Evolutionary conservation across 2,113 vertebrate species (phyloP).

Genomic region (Semnopithecus entellus): DNA sequence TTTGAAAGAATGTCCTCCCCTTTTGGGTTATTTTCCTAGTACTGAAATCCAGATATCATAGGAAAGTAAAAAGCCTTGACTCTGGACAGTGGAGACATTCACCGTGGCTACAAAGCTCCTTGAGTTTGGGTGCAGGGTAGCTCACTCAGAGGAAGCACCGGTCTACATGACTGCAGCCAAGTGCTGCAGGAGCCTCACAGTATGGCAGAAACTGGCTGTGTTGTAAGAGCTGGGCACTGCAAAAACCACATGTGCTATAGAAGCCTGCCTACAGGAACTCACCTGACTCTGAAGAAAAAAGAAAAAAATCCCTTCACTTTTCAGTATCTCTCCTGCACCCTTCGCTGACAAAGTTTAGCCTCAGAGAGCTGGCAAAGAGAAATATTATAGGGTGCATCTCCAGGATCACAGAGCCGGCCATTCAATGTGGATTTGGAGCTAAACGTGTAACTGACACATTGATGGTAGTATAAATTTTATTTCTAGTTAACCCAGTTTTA

Average conservation of each 20-base stretch:
- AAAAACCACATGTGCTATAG: not conserved
- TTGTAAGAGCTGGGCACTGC: not conserved
- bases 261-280: not conserved
- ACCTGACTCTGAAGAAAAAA: not conserved
- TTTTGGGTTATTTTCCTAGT: not conserved
- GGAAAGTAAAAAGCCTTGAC: not conserved
- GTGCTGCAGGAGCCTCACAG: not conserved
- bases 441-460: not conserved
- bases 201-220: not conserved
- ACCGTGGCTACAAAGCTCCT: not conserved
- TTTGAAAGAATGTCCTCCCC: not conserved
- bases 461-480: not conserved
- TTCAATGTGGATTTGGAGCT: not conserved
- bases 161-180: not conserved
- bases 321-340: not conserved
- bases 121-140: rapidly evolving
- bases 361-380: not conserved
- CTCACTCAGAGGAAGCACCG: not conserved
- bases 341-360: not conserved
- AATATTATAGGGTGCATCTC: not conserved
- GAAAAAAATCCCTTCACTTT: not conserved
- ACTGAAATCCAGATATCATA: not conserved
- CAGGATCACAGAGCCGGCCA: not conserved
- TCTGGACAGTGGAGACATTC: not conserved
- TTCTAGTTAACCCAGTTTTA: not conserved